phyloP scores from a whole-genome alignment of 1,140 invertebrate genomes.

The Mercenaria mercenaria region DNA sequence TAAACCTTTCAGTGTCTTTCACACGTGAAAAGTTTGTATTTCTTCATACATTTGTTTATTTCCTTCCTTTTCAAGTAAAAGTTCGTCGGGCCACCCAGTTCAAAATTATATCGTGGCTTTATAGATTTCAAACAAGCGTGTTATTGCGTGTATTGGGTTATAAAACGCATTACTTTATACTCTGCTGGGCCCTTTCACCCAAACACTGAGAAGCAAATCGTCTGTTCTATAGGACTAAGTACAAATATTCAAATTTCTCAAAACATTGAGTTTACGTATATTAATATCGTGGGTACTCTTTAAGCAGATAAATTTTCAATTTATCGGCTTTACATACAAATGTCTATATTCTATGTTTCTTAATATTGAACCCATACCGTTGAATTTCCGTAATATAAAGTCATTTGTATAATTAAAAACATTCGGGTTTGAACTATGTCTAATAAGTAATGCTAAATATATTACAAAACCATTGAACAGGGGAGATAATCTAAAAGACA shows the following conservation, averaged over 20 bases:
- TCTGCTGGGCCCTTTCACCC: constrained; percentile 2
- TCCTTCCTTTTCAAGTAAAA: not conserved
- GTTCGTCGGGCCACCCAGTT: not conserved
- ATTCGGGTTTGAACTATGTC: no score
- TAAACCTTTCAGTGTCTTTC: not conserved
- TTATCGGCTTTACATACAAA: no score
- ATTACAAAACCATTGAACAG: no score
- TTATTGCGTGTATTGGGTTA: not conserved
- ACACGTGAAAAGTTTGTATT: constrained; percentile 25
- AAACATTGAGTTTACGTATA: not conserved
- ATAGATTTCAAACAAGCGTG: constrained; percentile 26
- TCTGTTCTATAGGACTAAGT: not conserved
- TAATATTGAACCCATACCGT: no score
- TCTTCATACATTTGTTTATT: not conserved
- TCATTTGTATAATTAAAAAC: no score
- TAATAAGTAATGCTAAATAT: no score
- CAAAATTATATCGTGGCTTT: not conserved
- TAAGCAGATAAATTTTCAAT: no score
- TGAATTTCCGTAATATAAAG: no score
- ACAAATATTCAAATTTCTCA: constrained; percentile 20
- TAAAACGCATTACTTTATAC: constrained; percentile 40
- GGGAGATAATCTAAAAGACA: no score
- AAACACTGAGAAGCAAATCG: constrained; percentile 22
- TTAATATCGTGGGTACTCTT: not conserved
- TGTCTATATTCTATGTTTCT: no score